Base-by-base conservation (phyloP, 2,797 vertebrate species). In the Dallia pectoralis region DNA sequence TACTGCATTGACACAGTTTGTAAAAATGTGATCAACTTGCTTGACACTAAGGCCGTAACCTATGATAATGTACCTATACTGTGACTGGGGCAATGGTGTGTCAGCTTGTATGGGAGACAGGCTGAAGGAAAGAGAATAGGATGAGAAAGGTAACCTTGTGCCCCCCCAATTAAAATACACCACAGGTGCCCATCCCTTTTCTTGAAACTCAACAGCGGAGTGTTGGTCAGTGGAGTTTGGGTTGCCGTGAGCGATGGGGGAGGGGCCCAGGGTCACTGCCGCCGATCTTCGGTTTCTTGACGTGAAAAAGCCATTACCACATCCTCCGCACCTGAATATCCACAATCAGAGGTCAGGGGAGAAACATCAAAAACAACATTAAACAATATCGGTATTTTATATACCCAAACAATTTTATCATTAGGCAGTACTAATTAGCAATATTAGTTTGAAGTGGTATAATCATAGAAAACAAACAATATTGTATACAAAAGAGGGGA, bases 281-380 rank as follows among this genome's bases (percentile, higher is more conserved):
- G 93, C 87, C 97, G 93, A 83, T 99, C 97, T 86, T 99, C 97
- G 0, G 97, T 94, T 89, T 99, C 97, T 89, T 96, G 97, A 87
- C 97, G 95, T 78, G 97, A 99, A 93, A 99, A 99, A 0, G 97
- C 97, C 97, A 98, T 99, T 87, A 99, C 97, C 82, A 98, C 97
- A 1, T 99, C 97, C 90, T 99, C 97, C 25, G 97, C 96, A 92
- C 97, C 97, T 99, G 90, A 32, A 47, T 65, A 62, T 3, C 67
- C 12, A 79, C n/a, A 62, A 40, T 22, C 3, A 51, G 8, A 74
- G 16, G 29, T 67, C 33, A 67, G 64, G 4, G 6, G 53, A 66
- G 56, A 12, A 53, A 33, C 49, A 53, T 18, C 7, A 12, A 22
- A 4, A 15, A 8, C 29, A 32, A 64, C 27, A 29, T 16, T 29